These are phyloP conservation scores for Campylomormyrus numenius DNA, from an alignment of 2,113 vertebrate genomes.

Conservation along the genomic window DNA sequence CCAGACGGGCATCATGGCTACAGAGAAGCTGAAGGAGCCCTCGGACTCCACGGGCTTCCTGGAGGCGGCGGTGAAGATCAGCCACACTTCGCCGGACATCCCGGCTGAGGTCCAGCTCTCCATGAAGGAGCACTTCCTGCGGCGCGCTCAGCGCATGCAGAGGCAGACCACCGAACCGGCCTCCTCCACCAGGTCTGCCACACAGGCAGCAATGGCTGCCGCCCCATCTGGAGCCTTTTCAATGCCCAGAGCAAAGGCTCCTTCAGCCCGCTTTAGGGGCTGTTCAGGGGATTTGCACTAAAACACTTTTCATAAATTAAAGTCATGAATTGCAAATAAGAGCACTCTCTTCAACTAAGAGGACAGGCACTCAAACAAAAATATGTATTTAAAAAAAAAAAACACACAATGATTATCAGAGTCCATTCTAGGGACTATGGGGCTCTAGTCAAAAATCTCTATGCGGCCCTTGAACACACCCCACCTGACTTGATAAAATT, in stretches of 20 bases:
- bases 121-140: conserved; percentile 79
- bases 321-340: neutral
- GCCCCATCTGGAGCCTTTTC: neutral
- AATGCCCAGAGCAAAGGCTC: neutral
- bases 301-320: neutral
- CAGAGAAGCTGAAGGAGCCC: conserved; percentile 81
- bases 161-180: conserved; percentile 82
- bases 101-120: conserved; percentile 90
- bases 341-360: neutral
- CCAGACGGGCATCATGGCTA: conserved; percentile 68
- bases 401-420: neutral
- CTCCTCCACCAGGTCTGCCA: conserved; percentile 76
- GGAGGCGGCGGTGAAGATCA: conserved; percentile 91
- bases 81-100: conserved; percentile 89
- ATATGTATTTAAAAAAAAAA: neutral
- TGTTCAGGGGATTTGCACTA: neutral
- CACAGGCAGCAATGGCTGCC: neutral
- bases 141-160: conserved; percentile 77
- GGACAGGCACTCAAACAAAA: neutral
- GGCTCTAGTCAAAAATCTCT: neutral
- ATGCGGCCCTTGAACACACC: neutral
- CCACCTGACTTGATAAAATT: neutral
- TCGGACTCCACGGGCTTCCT: conserved; percentile 70
- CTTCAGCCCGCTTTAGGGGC: neutral
- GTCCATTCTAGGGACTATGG: neutral